These are phyloP conservation scores for Temnothorax nylanderi DNA, from an alignment of 1,140 invertebrate genomes.

Conservation along the genomic window DNA sequence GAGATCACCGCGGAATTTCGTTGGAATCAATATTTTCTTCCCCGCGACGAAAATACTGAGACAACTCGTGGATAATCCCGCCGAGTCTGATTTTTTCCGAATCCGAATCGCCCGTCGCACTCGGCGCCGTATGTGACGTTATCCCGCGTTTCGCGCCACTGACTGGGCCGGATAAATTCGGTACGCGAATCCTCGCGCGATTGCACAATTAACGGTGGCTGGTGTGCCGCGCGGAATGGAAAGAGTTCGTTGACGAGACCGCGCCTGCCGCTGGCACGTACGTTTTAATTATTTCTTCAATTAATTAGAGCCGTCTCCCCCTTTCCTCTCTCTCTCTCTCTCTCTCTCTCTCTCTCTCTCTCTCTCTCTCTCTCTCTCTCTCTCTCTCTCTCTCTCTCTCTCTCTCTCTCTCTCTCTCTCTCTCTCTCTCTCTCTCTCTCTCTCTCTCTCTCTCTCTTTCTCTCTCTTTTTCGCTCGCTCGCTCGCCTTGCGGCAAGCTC, in stretches of 20 bases:
- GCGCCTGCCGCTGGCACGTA: conserved; percentile 37
- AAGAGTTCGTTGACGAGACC: not conserved
- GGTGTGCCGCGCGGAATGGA: not conserved
- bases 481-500: not conserved
- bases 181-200: not conserved
- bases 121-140: not conserved
- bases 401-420: not conserved
- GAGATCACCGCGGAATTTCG: not conserved
- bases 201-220: conserved; percentile 37
- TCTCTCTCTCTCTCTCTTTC: not conserved
- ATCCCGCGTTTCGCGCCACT: not conserved
- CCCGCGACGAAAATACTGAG: not conserved
- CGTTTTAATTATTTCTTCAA: conserved; percentile 71
- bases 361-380: not conserved
- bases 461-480: not conserved
- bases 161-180: not conserved
- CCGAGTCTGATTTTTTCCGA: not conserved
- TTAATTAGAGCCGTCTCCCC: conserved; percentile 64
- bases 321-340: not conserved
- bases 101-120: too few species aligned
- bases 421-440: not conserved
- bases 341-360: not conserved
- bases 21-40: not conserved
- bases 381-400: not conserved
- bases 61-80: not conserved